A percentile compares a stretch with the other conserved stretches of the same genome.
These are phyloP conservation scores for Oppia nitens DNA, from an alignment of 1,140 invertebrate genomes.

Conservation along the genomic window DNA sequence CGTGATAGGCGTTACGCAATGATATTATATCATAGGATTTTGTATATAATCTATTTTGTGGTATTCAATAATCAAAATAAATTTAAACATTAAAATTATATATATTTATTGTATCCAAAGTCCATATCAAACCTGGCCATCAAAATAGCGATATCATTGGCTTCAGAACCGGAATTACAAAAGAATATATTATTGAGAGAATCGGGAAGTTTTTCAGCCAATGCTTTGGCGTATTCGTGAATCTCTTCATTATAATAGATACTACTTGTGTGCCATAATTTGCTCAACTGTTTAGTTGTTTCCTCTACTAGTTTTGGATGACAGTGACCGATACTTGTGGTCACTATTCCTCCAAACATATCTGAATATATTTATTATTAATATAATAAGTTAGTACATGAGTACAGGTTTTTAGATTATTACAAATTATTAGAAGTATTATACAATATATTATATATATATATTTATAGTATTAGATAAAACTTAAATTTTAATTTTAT, in stretches of 20 bases:
- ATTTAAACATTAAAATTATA: no score
- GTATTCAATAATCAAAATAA: no score
- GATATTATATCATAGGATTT: conserved; percentile 67
- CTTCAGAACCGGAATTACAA: conserved; percentile 90
- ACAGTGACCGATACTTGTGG: conserved; percentile 91
- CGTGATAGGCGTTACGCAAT: conserved; percentile 72
- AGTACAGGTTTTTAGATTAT: no score
- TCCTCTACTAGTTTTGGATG: conserved; percentile 67
- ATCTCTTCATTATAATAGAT: conserved; percentile 77
- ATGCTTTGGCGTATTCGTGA: conserved; percentile 70
- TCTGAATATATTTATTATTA: not conserved
- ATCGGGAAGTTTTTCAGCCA: conserved; percentile 60
- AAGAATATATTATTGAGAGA: conserved; percentile 56
- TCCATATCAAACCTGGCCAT: conserved; percentile 44
- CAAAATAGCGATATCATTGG: conserved; percentile 80
- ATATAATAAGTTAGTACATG: not conserved
- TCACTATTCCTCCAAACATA: conserved; percentile 88
- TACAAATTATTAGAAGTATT: no score
- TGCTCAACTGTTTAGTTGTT: conserved; percentile 53
- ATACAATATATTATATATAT: no score
- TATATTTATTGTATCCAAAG: no score
- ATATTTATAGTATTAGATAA: no score
- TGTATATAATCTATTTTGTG: conserved; percentile 60
- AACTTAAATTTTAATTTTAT: no score
- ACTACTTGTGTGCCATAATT: conserved; percentile 75